Conservation (phyloP, 2,113 vertebrate genomes). For the Hemichromis elongatus region DNA sequence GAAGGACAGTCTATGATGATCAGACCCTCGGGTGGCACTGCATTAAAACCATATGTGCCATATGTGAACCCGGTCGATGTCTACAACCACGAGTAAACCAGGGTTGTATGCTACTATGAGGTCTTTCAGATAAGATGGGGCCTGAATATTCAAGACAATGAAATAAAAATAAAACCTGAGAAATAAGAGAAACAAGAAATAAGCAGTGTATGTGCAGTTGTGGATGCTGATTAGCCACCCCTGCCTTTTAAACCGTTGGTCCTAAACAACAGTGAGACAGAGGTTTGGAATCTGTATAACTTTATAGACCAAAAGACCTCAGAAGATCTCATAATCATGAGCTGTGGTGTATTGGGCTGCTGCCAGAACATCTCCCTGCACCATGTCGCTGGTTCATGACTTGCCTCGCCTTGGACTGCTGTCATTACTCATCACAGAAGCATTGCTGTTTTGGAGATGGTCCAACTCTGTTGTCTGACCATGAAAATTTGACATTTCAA, state of each 20-base stretch:
- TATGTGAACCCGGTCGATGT: background rate
- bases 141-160: background rate
- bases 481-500: background rate
- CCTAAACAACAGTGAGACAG: background rate
- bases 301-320: background rate
- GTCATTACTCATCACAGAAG: background rate
- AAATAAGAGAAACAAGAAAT: too few species aligned
- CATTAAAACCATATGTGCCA: background rate
- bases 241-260: background rate
- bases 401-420: background rate
- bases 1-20: background rate
- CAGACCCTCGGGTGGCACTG: background rate
- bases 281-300: background rate
- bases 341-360: background rate
- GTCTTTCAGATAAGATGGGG: background rate
- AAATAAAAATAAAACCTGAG: background rate
- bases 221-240: background rate
- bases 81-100: background rate
- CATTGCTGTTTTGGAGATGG: background rate
- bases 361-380: background rate
- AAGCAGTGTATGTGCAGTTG: too few species aligned
- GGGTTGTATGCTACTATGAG: background rate
- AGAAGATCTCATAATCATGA: background rate
- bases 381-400: background rate
- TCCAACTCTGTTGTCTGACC: background rate